Evolutionary conservation across 1,140 invertebrate genomes (phyloP).

Genomic region (Cepaea nemoralis): DNA sequence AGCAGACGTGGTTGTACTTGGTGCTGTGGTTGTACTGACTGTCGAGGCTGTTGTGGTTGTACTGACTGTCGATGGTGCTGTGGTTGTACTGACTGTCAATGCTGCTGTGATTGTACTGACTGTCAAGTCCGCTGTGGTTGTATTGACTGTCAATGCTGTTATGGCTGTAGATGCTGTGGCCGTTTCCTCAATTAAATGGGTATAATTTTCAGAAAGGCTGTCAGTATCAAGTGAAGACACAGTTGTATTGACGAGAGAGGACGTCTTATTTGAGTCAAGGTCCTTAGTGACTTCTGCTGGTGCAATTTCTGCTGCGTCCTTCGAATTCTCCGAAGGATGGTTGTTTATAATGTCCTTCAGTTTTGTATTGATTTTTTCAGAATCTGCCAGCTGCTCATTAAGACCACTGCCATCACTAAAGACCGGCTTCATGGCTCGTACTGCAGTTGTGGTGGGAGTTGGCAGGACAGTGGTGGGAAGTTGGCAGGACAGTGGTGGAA

Average conservation of each 20-base stretch:
- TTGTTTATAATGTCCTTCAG: neutral
- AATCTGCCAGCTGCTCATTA: slow-evolving; percentile 33
- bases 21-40: neutral
- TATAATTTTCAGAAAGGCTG: neutral
- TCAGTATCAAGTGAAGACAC: too few species aligned
- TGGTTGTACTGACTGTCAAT: neutral
- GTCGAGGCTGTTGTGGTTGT: neutral
- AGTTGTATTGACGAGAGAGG: too few species aligned
- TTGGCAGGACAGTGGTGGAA: neutral
- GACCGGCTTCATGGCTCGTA: neutral
- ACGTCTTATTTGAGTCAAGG: too few species aligned
- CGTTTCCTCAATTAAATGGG: neutral
- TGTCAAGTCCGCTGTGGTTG: neutral
- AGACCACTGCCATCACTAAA: slow-evolving; percentile 40
- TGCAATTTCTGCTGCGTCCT: neutral
- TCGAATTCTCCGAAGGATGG: neutral
- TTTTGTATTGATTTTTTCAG: neutral
- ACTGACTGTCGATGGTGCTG: neutral
- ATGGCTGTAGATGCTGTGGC: neutral
- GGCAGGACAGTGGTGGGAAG: neutral
- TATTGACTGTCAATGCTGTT: neutral
- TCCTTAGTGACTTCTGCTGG: neutral
- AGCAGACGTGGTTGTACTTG: neutral
- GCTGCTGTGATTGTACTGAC: neutral
- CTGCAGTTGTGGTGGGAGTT: neutral